These are phyloP conservation scores for Myiagra hebetior DNA, from an alignment of 2,113 vertebrate genomes.

Conservation along the genomic window DNA sequence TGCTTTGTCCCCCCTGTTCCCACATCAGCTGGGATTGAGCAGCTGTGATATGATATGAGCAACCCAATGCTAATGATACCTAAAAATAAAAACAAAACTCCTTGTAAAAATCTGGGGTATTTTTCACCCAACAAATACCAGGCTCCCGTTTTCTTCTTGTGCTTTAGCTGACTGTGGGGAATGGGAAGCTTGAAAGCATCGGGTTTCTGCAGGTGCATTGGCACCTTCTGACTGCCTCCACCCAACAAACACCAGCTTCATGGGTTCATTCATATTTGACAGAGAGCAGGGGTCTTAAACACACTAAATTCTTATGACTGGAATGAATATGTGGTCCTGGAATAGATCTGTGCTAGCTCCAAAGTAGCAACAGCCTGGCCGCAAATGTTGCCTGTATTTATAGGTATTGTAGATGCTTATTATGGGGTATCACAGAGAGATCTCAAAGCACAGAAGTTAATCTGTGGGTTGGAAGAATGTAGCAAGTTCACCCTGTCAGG, in stretches of 20 bases:
- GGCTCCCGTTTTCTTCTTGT: not conserved
- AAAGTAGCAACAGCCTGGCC: not conserved
- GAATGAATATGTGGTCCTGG: not conserved
- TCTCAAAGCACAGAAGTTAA: not conserved
- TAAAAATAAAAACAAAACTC: not conserved
- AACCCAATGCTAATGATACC: accelerated
- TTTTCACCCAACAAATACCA: not conserved
- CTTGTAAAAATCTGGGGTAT: not conserved
- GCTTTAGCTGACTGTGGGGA: not conserved
- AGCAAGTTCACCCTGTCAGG: not conserved
- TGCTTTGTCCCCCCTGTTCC: not conserved
- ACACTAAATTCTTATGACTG: not conserved
- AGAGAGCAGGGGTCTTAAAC: not conserved
- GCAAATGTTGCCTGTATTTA: not conserved
- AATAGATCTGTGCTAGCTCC: not conserved
- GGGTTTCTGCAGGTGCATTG: not conserved
- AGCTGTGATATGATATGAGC: not conserved
- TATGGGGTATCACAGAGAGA: not conserved
- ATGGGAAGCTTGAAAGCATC: not conserved
- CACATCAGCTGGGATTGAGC: not conserved
- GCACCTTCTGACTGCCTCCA: not conserved
- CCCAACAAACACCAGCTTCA: not conserved
- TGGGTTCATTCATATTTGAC: not conserved
- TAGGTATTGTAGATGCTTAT: not conserved
- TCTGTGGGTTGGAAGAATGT: not conserved